Percentiles rank a stretch among this genome's conserved stretches.
Evolutionary conservation across 2,888 invertebrate species (phyloP).

Genomic region (Hololepta plana): DNA sequence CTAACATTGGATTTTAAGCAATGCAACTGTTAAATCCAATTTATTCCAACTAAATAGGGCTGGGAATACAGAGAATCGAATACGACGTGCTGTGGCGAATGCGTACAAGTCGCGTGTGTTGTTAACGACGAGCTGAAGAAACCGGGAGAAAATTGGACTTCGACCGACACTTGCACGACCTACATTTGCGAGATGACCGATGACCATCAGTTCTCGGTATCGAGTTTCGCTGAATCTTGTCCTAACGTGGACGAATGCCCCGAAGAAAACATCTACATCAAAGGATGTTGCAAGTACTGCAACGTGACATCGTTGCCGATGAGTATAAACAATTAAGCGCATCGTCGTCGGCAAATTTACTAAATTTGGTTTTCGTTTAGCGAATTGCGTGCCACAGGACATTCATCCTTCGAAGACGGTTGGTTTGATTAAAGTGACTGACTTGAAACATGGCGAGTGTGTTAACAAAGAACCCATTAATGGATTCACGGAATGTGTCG

Average conservation of each 20-base stretch:
- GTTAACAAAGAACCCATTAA: constrained; percentile 38
- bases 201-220: constrained; percentile 29
- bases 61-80: constrained; percentile 33
- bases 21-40: constrained; percentile 1
- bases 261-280: constrained; percentile 32
- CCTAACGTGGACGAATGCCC: constrained; percentile 42
- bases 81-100: constrained; percentile 43
- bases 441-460: constrained; percentile 39
- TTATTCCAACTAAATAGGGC: constrained; percentile 29
- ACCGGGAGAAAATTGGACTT: constrained; percentile 39
- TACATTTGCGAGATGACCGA: constrained; percentile 32
- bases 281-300: constrained; percentile 53
- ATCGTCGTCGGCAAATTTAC: neutral
- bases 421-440: constrained; percentile 33
- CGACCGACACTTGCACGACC: constrained; percentile 40
- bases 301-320: constrained; percentile 30
- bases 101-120: constrained; percentile 41
- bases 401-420: constrained; percentile 35
- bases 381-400: constrained; percentile 35
- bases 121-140: constrained; percentile 27
- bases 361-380: constrained; percentile 20
- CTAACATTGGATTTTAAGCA: neutral
- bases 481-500: constrained; percentile 52
- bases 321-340: constrained; percentile 21
- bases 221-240: constrained; percentile 31